Conservation (phyloP, 2,888 invertebrate species). For the Leptothorax acervorum region DNA sequence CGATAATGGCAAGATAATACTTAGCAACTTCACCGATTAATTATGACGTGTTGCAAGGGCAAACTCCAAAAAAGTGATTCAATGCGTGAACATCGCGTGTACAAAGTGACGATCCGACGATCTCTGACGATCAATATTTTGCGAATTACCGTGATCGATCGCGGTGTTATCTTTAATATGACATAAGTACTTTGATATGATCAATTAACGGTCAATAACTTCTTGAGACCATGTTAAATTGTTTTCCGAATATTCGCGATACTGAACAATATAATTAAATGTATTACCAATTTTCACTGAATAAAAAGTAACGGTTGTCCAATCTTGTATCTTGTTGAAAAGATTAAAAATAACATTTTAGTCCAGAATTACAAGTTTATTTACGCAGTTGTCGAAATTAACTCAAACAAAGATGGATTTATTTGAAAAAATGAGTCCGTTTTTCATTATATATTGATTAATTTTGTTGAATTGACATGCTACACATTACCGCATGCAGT, state of each 20-base stretch:
- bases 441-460: background rate
- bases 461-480: background rate
- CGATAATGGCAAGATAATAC: background rate
- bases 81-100: constrained; percentile 14
- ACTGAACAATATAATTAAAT: constrained; percentile 6
- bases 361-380: background rate
- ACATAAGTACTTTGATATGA: constrained; percentile 7
- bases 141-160: background rate
- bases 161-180: background rate
- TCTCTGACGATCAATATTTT: background rate
- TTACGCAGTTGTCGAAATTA: background rate
- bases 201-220: background rate
- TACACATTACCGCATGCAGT: background rate
- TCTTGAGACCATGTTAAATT: background rate
- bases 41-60: background rate
- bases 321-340: too few relatives aligned
- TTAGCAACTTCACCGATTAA: background rate
- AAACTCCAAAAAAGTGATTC: constrained; percentile 15
- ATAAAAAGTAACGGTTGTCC: background rate
- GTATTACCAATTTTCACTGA: background rate
- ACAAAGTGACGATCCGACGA: background rate
- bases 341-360: constrained; percentile 3
- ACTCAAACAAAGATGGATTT: background rate
- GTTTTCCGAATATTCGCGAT: background rate
- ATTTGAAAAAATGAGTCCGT: background rate